Percentiles rank a stretch among this genome's conserved stretches.
Evolutionary conservation across 64 coral and sea anemone genomes (phyloP).

Genomic region (Actinia equina): DNA sequence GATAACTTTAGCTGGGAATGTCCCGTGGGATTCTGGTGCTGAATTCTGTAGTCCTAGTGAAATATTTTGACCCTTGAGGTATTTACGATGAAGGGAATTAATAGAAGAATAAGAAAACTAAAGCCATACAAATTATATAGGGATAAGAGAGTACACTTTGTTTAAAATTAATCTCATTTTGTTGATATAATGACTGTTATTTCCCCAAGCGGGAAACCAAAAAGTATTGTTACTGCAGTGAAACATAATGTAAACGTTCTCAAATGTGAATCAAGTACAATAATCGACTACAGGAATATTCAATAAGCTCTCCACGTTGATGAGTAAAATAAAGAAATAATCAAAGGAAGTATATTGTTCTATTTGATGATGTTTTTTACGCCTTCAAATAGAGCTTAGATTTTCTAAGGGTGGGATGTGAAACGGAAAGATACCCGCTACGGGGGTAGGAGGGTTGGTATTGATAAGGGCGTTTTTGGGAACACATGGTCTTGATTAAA

Average conservation of each 20-base stretch:
- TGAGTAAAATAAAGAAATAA: neutral
- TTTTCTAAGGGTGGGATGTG: too few species aligned
- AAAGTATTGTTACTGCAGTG: neutral
- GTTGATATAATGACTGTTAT: neutral
- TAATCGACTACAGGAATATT: neutral
- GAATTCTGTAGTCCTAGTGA: neutral
- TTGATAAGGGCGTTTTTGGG: too few species aligned
- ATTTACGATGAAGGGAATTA: neutral
- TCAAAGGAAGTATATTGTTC: neutral
- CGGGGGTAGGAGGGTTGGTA: too few species aligned
- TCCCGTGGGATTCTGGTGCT: constrained; percentile 26
- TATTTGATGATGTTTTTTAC: neutral
- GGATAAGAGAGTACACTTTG: neutral
- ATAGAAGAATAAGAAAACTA: neutral
- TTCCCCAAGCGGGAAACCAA: neutral
- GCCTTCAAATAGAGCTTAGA: too few species aligned
- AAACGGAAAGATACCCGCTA: too few species aligned
- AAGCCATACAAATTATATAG: neutral
- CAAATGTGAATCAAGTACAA: neutral
- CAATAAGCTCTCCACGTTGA: neutral
- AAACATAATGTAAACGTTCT: neutral
- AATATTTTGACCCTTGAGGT: neutral
- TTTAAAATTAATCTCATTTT: neutral
- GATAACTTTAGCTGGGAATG: constrained; percentile 24
- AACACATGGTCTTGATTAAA: too few species aligned